phyloP scores from a whole-genome alignment of 2,888 invertebrate species.

The Orthosia cruda region DNA sequence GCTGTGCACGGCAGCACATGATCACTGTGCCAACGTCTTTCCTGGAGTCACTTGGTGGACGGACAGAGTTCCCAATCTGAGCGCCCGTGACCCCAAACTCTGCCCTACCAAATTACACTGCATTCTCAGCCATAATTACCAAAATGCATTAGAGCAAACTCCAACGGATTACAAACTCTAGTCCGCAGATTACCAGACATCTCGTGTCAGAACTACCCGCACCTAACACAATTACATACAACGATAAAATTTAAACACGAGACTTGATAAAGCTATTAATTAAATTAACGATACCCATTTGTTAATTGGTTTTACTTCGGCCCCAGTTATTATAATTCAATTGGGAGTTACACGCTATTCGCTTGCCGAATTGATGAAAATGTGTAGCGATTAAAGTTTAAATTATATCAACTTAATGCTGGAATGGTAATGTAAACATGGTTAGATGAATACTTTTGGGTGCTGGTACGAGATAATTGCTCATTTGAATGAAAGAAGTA shows the following conservation, averaged over 20 bases:
- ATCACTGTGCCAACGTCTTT: too few relatives aligned
- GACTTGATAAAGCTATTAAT: conserved; percentile 51
- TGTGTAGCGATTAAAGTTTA: conserved; percentile 25
- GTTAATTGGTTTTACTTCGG: conserved; percentile 65
- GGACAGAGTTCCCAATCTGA: too few relatives aligned
- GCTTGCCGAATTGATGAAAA: conserved; percentile 38
- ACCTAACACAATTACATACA: conserved; percentile 26
- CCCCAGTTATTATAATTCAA: conserved; percentile 63
- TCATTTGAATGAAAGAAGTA: neutral
- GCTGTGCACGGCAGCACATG: too few relatives aligned
- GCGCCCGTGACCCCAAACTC: too few relatives aligned
- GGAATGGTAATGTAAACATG: conserved; percentile 9
- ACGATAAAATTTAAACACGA: conserved; percentile 35
- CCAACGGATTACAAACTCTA: conserved; percentile 20
- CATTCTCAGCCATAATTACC: conserved; percentile 10
- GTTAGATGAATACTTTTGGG: too few relatives aligned
- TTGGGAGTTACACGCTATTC: conserved; percentile 46
- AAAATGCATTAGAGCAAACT: conserved; percentile 34
- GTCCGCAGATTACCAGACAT: conserved; percentile 15
- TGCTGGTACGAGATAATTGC: conserved; percentile 3
- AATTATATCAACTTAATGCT: conserved; percentile 17
- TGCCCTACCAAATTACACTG: conserved; percentile 2
- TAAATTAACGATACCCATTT: conserved; percentile 61
- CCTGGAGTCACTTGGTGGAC: too few relatives aligned
- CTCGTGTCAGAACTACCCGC: conserved; percentile 26